A percentile compares a stretch with the other conserved stretches of the same genome.
These are phyloP conservation scores for Melierax canorus DNA, from an alignment of 2,113 vertebrate genomes.

Conservation along the genomic window DNA sequence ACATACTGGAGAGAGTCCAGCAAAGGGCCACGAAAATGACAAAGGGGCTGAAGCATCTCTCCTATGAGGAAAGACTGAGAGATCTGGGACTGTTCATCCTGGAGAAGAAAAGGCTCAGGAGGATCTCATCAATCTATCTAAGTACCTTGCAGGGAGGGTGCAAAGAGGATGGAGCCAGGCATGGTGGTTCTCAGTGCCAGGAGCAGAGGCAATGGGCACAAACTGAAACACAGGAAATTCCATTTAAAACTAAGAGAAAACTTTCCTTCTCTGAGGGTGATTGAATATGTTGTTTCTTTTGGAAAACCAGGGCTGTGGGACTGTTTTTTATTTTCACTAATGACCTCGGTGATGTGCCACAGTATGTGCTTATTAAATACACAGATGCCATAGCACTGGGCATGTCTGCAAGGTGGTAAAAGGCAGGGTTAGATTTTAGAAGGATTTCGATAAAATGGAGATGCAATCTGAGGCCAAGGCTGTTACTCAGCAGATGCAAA, in stretches of 20 bases:
- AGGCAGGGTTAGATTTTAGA: background rate
- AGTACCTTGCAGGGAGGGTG: background rate
- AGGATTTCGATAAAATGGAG: background rate
- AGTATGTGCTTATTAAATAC: background rate
- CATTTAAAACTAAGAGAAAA: background rate
- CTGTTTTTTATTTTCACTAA: background rate
- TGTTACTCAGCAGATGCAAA: background rate
- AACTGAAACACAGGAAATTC: background rate
- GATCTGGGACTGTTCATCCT: background rate
- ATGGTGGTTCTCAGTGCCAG: too few relatives aligned
- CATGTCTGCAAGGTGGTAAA: background rate
- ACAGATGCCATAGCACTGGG: background rate
- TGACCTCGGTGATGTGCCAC: background rate
- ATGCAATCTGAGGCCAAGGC: background rate
- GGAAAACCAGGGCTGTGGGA: background rate
- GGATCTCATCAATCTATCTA: background rate
- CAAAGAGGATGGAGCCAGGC: too few relatives aligned
- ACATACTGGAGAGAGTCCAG: background rate
- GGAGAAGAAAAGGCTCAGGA: background rate
- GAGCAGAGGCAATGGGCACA: too few relatives aligned
- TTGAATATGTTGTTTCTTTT: background rate
- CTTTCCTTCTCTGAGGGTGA: background rate
- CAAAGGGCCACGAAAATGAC: background rate
- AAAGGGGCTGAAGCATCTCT: background rate
- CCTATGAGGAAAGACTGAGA: background rate